phyloP scores from a whole-genome alignment of 2,888 invertebrate species.

The Atrina japonica region DNA sequence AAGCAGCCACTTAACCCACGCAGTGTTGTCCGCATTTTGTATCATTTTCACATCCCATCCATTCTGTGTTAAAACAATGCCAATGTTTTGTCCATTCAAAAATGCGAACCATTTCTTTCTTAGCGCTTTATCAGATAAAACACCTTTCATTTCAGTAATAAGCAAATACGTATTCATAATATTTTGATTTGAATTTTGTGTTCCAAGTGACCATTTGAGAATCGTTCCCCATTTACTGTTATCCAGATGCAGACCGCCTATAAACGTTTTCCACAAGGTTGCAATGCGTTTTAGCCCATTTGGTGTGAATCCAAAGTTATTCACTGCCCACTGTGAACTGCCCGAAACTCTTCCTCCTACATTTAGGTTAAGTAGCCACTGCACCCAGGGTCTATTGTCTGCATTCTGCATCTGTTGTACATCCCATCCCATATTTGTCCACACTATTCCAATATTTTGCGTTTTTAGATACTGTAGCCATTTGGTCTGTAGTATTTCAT shows the following conservation, averaged over 20 bases:
- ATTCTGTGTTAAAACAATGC: constrained; percentile 7
- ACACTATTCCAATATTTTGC: background rate
- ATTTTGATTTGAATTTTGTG: background rate
- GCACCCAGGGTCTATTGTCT: constrained; percentile 16
- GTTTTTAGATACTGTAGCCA: constrained; percentile 9
- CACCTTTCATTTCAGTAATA: constrained; percentile 16
- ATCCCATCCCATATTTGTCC: constrained; percentile 18
- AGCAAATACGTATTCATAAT: constrained; percentile 22
- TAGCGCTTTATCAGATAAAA: constrained; percentile 10
- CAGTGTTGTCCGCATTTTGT: constrained; percentile 5
- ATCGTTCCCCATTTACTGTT: constrained; percentile 8
- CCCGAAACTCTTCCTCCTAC: no score
- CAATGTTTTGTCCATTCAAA: constrained; percentile 4
- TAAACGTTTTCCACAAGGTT: constrained; percentile 28
- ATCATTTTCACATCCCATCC: constrained; percentile 20
- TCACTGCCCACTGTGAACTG: no score
- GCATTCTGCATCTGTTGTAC: constrained; percentile 6
- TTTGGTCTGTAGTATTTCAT: no score
- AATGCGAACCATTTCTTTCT: constrained; percentile 22
- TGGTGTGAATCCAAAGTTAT: constrained; percentile 5
- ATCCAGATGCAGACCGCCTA: constrained; percentile 8
- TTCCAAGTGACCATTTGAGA: constrained; percentile 22
- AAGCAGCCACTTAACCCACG: constrained; percentile 23
- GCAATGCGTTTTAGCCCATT: constrained; percentile 10
- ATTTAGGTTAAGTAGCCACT: constrained; percentile 4